A percentile compares a stretch with the other conserved stretches of the same genome.
These are phyloP conservation scores for Phodopus roborovskii DNA, from an alignment of 2,113 vertebrate genomes.

Conservation along the genomic window DNA sequence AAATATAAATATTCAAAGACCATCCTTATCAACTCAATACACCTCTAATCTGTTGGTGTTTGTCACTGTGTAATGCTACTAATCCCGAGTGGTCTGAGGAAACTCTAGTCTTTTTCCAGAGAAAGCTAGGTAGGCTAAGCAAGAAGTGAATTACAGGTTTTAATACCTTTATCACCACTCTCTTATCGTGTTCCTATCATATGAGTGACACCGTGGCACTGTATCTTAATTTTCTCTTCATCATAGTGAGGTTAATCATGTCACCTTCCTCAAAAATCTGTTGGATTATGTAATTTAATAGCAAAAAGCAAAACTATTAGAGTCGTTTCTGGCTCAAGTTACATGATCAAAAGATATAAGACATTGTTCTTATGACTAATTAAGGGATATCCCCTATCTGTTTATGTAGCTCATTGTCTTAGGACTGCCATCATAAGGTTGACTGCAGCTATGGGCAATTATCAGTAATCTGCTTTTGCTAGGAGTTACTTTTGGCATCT, in stretches of 20 bases:
- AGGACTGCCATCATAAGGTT: background rate
- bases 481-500: background rate
- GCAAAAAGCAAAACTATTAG: background rate
- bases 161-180: background rate
- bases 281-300: background rate
- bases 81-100: background rate
- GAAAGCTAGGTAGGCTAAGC: too few species aligned
- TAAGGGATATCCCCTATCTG: background rate
- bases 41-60: background rate
- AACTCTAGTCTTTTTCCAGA: background rate
- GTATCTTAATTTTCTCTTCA: background rate
- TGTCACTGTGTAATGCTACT: background rate
- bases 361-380: background rate
- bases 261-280: background rate
- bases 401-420: background rate
- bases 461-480: background rate
- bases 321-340: background rate
- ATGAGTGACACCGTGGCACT: background rate
- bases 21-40: fast-evolving
- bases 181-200: background rate
- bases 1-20: background rate
- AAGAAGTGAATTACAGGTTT: too few species aligned
- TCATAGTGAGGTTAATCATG: background rate
- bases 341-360: background rate
- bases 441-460: background rate